These are phyloP conservation scores for Coelopa frigida DNA, from an alignment of 1,140 invertebrate species.

Conservation along the genomic window DNA sequence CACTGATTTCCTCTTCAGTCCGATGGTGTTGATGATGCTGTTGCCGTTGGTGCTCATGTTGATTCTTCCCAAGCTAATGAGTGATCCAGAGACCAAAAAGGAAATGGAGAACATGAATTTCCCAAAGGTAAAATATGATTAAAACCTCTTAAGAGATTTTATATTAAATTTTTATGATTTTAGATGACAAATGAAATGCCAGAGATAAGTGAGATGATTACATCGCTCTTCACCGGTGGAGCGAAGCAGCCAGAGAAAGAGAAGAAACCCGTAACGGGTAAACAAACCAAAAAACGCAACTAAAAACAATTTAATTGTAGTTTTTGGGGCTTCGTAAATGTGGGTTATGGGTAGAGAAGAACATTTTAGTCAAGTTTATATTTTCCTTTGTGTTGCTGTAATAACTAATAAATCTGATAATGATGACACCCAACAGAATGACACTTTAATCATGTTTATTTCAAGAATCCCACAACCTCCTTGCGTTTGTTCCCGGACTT, in stretches of 20 bases:
- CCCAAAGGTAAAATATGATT: conserved; percentile 21
- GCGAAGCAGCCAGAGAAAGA: conserved; percentile 40
- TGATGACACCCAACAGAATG: background rate
- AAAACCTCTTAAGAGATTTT: background rate
- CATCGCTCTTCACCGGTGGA: conserved; percentile 66
- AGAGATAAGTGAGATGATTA: conserved; percentile 85
- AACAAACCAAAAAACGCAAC: conserved; percentile 40
- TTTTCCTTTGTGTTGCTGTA: background rate
- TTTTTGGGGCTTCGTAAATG: background rate
- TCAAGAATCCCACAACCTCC: conserved; percentile 36
- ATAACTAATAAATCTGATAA: background rate
- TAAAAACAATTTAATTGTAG: conserved; percentile 7
- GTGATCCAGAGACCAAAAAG: conserved; percentile 90
- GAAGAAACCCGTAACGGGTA: conserved; percentile 27
- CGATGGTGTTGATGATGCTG: conserved; percentile 98
- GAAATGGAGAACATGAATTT: conserved; percentile 79
- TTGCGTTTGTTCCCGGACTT: conserved; percentile 27
- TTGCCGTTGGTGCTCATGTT: conserved; percentile 85
- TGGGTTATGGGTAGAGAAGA: background rate
- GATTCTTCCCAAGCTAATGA: conserved; percentile 93
- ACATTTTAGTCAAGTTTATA: background rate
- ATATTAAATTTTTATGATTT: no score
- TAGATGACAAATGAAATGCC: conserved; percentile 78
- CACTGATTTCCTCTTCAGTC: conserved; percentile 92
- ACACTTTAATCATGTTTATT: conserved; percentile 19